A percentile compares a stretch with the other conserved stretches of the same genome.
phyloP scores from a whole-genome alignment of 2,113 vertebrate species.

The Brachypodius melanocephalos region DNA sequence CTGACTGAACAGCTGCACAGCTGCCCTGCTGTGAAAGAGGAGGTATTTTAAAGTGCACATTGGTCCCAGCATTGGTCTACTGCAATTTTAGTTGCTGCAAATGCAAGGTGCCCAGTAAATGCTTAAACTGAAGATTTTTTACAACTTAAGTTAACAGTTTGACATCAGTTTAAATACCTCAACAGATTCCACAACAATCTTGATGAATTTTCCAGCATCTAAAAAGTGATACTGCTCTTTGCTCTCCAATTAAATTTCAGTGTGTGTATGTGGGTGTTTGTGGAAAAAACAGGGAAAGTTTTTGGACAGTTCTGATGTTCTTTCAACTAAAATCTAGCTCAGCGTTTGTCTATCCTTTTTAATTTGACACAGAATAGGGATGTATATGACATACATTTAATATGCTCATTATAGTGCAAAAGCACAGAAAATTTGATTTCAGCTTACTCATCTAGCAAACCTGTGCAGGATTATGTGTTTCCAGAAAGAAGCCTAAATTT shows the following conservation, averaged over 20 bases:
- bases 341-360: not conserved
- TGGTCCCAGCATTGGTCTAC: not conserved
- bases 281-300: not conserved
- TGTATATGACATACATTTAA: not conserved
- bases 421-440: not conserved
- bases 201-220: not conserved
- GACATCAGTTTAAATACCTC: not conserved
- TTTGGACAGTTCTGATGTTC: not conserved
- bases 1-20: not conserved
- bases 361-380: not conserved
- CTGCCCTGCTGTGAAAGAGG: not conserved
- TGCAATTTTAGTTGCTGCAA: not conserved
- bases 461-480: not conserved
- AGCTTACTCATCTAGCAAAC: not conserved
- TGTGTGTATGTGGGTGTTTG: too few species aligned
- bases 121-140: not conserved
- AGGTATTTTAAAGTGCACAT: not conserved
- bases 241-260: not conserved
- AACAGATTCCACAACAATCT: not conserved
- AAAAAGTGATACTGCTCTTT: not conserved
- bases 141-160: not conserved
- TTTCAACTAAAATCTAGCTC: not conserved
- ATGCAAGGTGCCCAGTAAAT: not conserved
- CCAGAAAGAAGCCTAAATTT: not conserved
- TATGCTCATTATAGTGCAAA: not conserved